phyloP scores from a whole-genome alignment of 2,888 invertebrate species.

The Dioctria linearis region DNA sequence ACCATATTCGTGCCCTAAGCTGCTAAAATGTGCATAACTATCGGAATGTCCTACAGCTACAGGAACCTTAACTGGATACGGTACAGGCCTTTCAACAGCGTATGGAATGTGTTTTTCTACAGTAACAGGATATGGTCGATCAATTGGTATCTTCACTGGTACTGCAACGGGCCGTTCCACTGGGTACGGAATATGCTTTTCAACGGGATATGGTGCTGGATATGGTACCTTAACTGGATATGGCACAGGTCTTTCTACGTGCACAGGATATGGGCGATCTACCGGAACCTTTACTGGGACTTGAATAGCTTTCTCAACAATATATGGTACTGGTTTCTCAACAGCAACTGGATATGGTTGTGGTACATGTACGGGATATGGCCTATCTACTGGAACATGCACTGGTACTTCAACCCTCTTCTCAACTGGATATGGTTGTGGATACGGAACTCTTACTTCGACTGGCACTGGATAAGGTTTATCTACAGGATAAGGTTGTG shows the following conservation, averaged over 20 bases:
- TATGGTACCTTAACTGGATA: slow-evolving; percentile 83
- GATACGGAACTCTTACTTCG: slow-evolving; percentile 76
- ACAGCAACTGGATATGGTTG: slow-evolving; percentile 75
- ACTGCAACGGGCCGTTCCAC: slow-evolving; percentile 80
- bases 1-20: slow-evolving; percentile 67
- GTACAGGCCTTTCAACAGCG: slow-evolving; percentile 77
- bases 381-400: slow-evolving; percentile 76
- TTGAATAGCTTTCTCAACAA: slow-evolving; percentile 79
- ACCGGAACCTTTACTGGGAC: slow-evolving; percentile 74
- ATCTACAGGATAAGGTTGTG: slow-evolving; percentile 73
- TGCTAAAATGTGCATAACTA: slow-evolving; percentile 72
- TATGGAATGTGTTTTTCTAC: slow-evolving; percentile 77
- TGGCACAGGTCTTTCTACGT: slow-evolving; percentile 77
- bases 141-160: slow-evolving; percentile 81
- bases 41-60: slow-evolving; percentile 72
- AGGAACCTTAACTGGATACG: slow-evolving; percentile 78
- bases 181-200: slow-evolving; percentile 72
- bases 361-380: slow-evolving; percentile 75
- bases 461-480: slow-evolving; percentile 79
- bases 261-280: slow-evolving; percentile 78
- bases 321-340: slow-evolving; percentile 76
- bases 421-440: slow-evolving; percentile 75
- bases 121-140: slow-evolving; percentile 78
- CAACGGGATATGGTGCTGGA: slow-evolving; percentile 80
- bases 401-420: slow-evolving; percentile 75